These are phyloP conservation scores for Tipula vernalis DNA, from an alignment of 2,888 invertebrate genomes.

Conservation along the genomic window DNA sequence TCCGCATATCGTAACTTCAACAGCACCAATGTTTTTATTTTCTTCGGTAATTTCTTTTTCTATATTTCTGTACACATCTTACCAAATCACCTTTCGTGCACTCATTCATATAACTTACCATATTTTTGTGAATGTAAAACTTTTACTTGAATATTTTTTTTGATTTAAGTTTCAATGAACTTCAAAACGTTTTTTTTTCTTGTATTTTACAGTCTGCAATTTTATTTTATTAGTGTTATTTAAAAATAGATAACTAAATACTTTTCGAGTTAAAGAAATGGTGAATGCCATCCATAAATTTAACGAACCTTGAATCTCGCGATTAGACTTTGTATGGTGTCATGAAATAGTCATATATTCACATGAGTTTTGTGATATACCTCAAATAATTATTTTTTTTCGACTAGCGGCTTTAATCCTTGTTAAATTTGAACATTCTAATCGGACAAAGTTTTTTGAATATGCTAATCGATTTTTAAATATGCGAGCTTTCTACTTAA, in stretches of 20 bases:
- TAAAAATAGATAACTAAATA: slow-evolving; percentile 23
- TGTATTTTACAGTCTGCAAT: slow-evolving; percentile 44
- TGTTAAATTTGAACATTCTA: no score
- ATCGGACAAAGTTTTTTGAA: no score
- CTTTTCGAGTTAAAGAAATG: no score
- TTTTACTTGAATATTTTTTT: background rate
- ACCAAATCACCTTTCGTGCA: background rate
- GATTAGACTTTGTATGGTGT: no score
- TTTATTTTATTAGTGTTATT: background rate
- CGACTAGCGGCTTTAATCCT: no score
- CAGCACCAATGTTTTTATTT: background rate
- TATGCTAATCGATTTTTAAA: no score
- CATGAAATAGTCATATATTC: no score
- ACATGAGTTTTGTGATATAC: no score
- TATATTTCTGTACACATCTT: background rate
- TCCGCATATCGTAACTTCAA: background rate
- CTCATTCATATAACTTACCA: background rate
- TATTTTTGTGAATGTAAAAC: background rate
- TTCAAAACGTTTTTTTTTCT: slow-evolving; percentile 20
- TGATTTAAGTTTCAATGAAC: background rate
- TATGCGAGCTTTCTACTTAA: no score
- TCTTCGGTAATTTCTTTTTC: background rate
- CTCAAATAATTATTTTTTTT: no score
- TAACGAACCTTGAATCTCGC: no score
- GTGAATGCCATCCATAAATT: no score